Conservation (phyloP, 2,113 vertebrate genomes). For the Conger conger region DNA sequence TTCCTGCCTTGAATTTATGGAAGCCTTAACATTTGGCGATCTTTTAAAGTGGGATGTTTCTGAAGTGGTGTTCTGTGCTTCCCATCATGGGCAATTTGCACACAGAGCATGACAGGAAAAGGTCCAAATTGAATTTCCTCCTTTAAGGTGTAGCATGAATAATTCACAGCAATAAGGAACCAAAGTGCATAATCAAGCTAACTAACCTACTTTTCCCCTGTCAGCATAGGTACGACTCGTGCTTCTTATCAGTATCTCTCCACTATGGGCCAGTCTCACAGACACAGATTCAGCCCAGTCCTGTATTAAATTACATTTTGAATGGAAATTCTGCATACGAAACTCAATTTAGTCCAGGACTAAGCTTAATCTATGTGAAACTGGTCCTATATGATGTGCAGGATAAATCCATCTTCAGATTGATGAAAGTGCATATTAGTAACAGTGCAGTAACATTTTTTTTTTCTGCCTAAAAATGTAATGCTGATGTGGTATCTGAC, state of each 20-base stretch:
- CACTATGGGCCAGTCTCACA: no score
- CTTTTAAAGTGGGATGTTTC: slow-evolving; percentile 28
- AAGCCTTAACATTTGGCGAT: slow-evolving; percentile 18
- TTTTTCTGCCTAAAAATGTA: background rate
- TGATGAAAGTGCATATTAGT: background rate
- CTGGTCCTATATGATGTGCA: background rate
- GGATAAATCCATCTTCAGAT: background rate
- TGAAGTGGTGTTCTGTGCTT: slow-evolving; percentile 32
- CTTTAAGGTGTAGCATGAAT: slow-evolving; percentile 49
- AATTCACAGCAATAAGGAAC: slow-evolving; percentile 30
- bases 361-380: no score
- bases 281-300: no score
- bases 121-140: slow-evolving; percentile 40
- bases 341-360: no score
- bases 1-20: slow-evolving; percentile 14
- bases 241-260: background rate
- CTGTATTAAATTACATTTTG: no score
- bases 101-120: slow-evolving; percentile 37
- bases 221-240: background rate
- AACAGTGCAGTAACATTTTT: background rate
- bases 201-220: slow-evolving; percentile 26
- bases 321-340: no score
- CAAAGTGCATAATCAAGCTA: slow-evolving; percentile 35
- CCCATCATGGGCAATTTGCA: slow-evolving; percentile 24
- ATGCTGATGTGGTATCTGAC: background rate